Base-by-base conservation (phyloP, 2,797 vertebrate genomes). In the Hirundo rustica region DNA sequence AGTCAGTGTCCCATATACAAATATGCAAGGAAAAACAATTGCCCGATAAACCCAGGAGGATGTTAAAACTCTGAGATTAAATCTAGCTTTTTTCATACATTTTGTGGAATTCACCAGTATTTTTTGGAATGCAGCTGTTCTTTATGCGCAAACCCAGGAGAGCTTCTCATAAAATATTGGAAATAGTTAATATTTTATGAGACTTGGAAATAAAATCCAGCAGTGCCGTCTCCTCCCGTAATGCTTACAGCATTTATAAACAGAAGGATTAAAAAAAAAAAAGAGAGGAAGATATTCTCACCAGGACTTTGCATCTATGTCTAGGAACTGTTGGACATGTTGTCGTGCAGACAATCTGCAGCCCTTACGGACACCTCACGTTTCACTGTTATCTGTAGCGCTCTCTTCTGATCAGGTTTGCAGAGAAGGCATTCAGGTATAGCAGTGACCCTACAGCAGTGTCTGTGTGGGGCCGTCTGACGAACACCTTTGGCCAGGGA, bases 131-230 rank as follows among this genome's bases (percentile, higher is more conserved):
- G 50, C 34, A 58, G 54, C 30, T 72, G 23, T 25, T 73, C 34
- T 84, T 77, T 51, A 72, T 62, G 58, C 54, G 60, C 25, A 92
- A 91, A 94, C 84, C 25, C 32, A 60, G 8, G 50, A 89, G 12
- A 74, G 11, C 21, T 54, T 76, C 75, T 85, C 55, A 66, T 62
- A 83, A 95, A 92, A 89, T 70, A 78, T 27, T 85, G 25, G 40
- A 81, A 91, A 89, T 13, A 58, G 78, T 95, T 94, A 94, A 75
- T 81, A 90, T 89, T 95, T 93, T 70, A 84, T 88, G 70, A 88
- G 47, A 77, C 84, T 68, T 92, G 66, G 55, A 85, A 88, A 75
- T 71, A 58, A 90, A 88, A 86, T 94, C 80, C 42, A 88, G 83
- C 55, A 78, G 36, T 53, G 36, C 38, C 5, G 8, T 92, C 48